A percentile compares a stretch with the other conserved stretches of the same genome.
Evolutionary conservation across 1,140 invertebrate species (phyloP).

Genomic region (Bombus picipes): DNA sequence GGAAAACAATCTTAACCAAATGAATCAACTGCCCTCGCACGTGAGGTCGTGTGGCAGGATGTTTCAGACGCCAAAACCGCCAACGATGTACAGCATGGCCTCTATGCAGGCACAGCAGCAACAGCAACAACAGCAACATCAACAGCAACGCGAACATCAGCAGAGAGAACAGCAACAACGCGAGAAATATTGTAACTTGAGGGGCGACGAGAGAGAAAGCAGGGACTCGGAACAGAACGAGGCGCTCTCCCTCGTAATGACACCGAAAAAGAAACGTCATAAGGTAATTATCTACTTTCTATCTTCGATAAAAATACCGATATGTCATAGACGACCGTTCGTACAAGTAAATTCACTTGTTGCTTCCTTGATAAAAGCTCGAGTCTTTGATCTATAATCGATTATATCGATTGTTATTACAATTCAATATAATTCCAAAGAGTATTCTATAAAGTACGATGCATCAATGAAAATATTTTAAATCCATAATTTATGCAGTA

Average conservation of each 20-base stretch:
- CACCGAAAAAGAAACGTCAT: slow-evolving; percentile 97
- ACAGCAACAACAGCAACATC: slow-evolving; percentile 85
- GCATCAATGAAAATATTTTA: background rate
- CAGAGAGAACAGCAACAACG: slow-evolving; percentile 82
- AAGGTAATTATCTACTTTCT: slow-evolving; percentile 85
- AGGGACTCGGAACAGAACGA: slow-evolving; percentile 94
- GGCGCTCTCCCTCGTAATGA: slow-evolving; percentile 95
- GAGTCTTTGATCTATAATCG: background rate
- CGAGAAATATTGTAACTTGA: slow-evolving; percentile 87
- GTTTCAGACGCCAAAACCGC: slow-evolving; percentile 91
- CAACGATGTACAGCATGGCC: slow-evolving; percentile 83
- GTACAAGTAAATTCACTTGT: slow-evolving; percentile 4
- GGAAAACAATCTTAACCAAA: slow-evolving; percentile 85
- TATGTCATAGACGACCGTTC: background rate
- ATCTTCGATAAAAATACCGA: background rate
- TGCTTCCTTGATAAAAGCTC: background rate
- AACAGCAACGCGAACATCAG: slow-evolving; percentile 80
- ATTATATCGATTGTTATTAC: background rate
- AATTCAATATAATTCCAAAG: background rate
- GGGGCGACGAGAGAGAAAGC: slow-evolving; percentile 85
- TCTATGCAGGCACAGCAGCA: slow-evolving; percentile 85
- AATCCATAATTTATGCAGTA: too few relatives aligned
- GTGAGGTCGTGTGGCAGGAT: slow-evolving; percentile 87
- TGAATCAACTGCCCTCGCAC: slow-evolving; percentile 87
- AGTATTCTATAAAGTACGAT: background rate